Conservation (phyloP, 2,888 invertebrate genomes). For the Ophion ellenae region DNA sequence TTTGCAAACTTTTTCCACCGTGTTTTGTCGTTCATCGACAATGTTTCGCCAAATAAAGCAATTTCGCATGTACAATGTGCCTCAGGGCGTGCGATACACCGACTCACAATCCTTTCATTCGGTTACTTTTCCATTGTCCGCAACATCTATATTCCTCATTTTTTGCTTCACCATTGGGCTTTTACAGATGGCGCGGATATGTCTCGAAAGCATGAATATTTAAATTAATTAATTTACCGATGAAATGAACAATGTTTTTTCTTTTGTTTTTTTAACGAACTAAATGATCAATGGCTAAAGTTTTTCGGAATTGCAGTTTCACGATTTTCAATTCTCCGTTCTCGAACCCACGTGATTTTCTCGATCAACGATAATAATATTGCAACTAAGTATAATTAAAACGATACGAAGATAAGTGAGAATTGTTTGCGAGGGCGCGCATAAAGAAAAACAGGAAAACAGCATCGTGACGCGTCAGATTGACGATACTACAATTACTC, state of each 20-base stretch:
- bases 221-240: conserved; percentile 10
- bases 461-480: conserved; percentile 23
- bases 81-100: no score
- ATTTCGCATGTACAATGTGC: neutral
- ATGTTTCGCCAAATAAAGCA: neutral
- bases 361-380: neutral
- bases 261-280: neutral
- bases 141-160: no score
- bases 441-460: conserved; percentile 13
- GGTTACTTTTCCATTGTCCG: conserved; percentile 1
- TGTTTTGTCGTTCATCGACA: neutral
- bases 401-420: conserved; percentile 1
- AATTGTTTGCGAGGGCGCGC: conserved; percentile 7
- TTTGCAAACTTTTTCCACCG: neutral
- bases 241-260: conserved; percentile 16
- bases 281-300: conserved; percentile 8
- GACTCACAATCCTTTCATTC: no score
- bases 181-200: conserved; percentile 21
- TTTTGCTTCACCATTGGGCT: neutral
- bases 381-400: conserved; percentile 25
- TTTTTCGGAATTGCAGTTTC: neutral
- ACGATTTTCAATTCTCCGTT: neutral
- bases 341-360: neutral
- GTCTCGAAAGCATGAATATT: conserved; percentile 6
- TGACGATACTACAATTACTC: conserved; percentile 18